Percentiles rank a stretch among this genome's conserved stretches.
These are phyloP conservation scores for Oreortyx pictus DNA, from an alignment of 2,797 vertebrate genomes.

Conservation along the genomic window DNA sequence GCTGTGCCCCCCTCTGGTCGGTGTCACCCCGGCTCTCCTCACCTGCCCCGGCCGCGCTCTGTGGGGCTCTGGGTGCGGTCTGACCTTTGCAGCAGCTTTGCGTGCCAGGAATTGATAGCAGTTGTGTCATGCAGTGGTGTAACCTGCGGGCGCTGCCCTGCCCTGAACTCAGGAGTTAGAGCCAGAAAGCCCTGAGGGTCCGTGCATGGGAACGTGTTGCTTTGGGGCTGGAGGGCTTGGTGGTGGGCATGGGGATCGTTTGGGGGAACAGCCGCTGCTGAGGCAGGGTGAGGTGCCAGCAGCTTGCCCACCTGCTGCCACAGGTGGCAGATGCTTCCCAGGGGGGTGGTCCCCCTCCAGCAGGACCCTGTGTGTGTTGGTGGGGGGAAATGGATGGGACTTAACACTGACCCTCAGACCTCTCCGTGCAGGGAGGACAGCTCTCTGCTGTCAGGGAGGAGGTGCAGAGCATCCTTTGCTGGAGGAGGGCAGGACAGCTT, in stretches of 20 bases:
- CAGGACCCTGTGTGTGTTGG: not conserved
- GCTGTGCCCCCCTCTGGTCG: not conserved
- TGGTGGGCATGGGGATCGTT: not conserved
- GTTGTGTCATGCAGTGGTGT: not conserved
- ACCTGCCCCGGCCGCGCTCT: not conserved
- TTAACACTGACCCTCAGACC: not conserved
- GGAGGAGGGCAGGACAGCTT: not conserved
- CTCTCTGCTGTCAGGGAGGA: not conserved
- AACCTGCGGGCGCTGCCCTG: accelerated
- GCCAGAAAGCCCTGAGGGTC: accelerated
- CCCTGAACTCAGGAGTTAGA: not conserved
- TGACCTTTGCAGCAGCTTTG: not conserved
- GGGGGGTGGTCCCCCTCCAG: not conserved
- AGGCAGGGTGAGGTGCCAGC: not conserved
- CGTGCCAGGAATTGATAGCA: not conserved
- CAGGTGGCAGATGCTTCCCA: not conserved
- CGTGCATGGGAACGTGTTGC: not conserved
- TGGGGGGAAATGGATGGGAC: not conserved
- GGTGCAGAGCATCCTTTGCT: not conserved
- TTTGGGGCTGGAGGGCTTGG: not conserved
- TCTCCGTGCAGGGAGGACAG: not conserved
- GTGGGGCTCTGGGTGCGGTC: not conserved
- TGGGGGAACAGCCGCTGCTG: not conserved
- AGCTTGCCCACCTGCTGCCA: not conserved
- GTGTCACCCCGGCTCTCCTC: constrained; percentile 19